These are phyloP conservation scores for Porites divaricata DNA, from an alignment of 92 coral and sea anemone genomes.

Conservation along the genomic window DNA sequence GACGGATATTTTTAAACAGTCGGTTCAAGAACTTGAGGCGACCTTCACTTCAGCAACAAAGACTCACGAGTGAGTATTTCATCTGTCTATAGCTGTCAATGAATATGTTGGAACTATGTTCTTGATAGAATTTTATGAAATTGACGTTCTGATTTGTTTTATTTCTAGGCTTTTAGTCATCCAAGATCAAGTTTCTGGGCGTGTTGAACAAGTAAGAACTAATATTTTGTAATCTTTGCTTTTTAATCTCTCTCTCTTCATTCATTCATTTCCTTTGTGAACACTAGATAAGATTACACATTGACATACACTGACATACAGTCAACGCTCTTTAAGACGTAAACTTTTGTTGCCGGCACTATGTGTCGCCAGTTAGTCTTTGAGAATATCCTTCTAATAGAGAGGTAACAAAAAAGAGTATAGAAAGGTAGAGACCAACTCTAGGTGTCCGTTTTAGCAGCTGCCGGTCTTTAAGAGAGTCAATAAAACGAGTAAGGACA, in stretches of 20 bases:
- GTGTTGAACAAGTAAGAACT: slow-evolving; percentile 81
- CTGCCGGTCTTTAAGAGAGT: too few relatives aligned
- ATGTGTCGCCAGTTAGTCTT: too few relatives aligned
- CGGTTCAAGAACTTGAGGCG: slow-evolving; percentile 95
- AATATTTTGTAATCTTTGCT: not conserved
- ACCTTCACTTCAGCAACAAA: slow-evolving; percentile 97
- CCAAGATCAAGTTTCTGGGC: slow-evolving; percentile 97
- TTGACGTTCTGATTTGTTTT: not conserved
- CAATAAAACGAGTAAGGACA: too few relatives aligned
- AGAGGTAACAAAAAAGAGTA: too few relatives aligned
- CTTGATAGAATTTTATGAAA: too few relatives aligned
- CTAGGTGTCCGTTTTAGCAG: too few relatives aligned
- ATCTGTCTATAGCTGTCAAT: not conserved
- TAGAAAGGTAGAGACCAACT: too few relatives aligned
- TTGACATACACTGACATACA: not conserved
- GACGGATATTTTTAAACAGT: slow-evolving; percentile 92
- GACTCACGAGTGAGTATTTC: slow-evolving; percentile 87
- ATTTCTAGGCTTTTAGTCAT: slow-evolving; percentile 78
- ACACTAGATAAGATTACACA: not conserved
- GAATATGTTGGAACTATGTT: too few relatives aligned
- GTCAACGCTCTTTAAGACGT: not conserved
- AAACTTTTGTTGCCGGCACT: too few relatives aligned
- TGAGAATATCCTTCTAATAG: too few relatives aligned
- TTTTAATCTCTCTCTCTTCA: not conserved
- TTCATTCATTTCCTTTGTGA: not conserved